phyloP scores from a whole-genome alignment of 2,113 vertebrate species.

The Actenoides hombroni region DNA sequence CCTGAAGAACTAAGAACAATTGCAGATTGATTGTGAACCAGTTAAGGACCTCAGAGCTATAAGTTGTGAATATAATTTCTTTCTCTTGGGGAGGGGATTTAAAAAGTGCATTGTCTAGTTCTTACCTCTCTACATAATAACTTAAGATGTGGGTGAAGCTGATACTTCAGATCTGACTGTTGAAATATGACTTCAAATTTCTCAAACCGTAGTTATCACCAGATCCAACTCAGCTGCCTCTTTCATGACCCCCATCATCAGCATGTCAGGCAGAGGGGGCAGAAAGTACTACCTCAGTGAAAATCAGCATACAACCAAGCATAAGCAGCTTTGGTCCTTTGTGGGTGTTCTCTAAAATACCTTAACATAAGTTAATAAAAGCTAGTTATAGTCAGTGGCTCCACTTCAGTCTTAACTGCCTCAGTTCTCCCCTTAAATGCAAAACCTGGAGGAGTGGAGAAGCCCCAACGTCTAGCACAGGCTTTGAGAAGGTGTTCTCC shows the following conservation, averaged over 20 bases:
- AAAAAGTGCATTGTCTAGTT: not conserved
- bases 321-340: not conserved
- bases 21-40: slow-evolving; percentile 37
- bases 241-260: not conserved
- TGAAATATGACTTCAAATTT: not conserved
- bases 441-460: not conserved
- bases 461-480: not conserved
- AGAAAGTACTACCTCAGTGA: not conserved
- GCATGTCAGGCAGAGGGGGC: not conserved
- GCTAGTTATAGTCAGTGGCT: not conserved
- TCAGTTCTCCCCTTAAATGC: not conserved
- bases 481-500: not conserved
- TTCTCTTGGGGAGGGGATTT: not conserved
- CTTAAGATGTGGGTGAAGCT: not conserved
- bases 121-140: not conserved
- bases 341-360: not conserved
- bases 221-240: not conserved
- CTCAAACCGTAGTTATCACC: not conserved
- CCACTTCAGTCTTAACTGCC: not conserved
- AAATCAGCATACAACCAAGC: not conserved
- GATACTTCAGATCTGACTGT: not conserved
- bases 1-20: slow-evolving; percentile 26
- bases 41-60: not conserved
- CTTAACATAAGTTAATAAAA: not conserved
- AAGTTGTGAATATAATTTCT: not conserved